Conservation (phyloP, 2,797 vertebrate genomes). For the Rousettus madagascariensis region DNA sequence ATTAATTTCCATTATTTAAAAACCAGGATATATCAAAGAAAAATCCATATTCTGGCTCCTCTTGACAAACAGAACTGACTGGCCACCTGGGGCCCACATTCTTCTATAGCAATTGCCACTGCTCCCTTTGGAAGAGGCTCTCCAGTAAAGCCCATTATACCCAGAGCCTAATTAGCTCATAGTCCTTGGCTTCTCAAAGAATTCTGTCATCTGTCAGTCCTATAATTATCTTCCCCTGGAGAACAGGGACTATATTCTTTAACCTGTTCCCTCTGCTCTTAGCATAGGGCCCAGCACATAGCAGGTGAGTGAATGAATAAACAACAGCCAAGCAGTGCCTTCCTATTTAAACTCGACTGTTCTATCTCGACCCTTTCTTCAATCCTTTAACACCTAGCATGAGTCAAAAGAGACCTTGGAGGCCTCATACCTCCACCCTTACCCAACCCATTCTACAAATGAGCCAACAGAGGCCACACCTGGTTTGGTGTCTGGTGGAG, state of each 20-base stretch:
- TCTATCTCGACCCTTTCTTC: background rate
- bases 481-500: slow-evolving; percentile 89
- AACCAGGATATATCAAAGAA: background rate
- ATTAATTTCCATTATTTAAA: background rate
- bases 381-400: too few relatives aligned
- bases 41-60: background rate
- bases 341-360: background rate
- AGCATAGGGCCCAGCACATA: background rate
- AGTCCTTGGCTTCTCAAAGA: background rate
- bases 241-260: background rate
- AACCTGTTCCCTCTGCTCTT: background rate
- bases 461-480: slow-evolving; percentile 79
- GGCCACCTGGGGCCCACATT: background rate
- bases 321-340: background rate
- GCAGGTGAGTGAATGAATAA: background rate
- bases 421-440: background rate
- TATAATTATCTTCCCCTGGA: background rate
- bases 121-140: background rate
- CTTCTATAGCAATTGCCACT: background rate
- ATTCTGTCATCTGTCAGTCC: background rate
- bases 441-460: background rate
- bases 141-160: background rate
- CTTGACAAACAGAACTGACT: background rate
- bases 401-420: background rate
- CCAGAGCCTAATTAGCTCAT: background rate